Percentiles rank a stretch among this genome's conserved stretches.
These are phyloP conservation scores for Herminia tarsipennalis DNA, from an alignment of 2,888 invertebrate genomes.

Conservation along the genomic window DNA sequence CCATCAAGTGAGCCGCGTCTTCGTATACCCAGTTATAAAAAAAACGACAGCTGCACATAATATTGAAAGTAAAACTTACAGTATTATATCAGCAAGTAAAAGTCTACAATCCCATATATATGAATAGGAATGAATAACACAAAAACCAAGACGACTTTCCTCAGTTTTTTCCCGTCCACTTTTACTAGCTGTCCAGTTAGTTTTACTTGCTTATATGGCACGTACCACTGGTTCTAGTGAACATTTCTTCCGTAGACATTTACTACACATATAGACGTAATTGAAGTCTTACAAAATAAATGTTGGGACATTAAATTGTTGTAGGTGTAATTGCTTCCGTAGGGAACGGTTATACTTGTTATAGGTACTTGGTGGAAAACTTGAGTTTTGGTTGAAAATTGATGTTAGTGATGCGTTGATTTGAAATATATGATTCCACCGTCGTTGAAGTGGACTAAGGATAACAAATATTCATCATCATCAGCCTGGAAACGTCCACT, in stretches of 20 bases:
- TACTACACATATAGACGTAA: not conserved
- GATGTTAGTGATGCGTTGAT: too few relatives aligned
- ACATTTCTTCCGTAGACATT: conserved; percentile 10
- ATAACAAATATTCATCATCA: too few relatives aligned
- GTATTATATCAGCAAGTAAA: not conserved
- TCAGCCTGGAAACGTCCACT: too few relatives aligned
- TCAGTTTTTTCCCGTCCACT: conserved; percentile 49
- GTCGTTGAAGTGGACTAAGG: too few relatives aligned
- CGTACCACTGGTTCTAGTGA: conserved; percentile 10
- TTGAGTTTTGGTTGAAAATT: too few relatives aligned
- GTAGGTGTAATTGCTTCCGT: not conserved
- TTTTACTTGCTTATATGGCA: conserved; percentile 44
- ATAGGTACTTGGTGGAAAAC: too few relatives aligned
- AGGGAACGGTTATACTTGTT: too few relatives aligned
- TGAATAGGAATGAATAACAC: conserved; percentile 23
- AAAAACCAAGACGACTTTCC: conserved; percentile 49
- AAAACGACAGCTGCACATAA: too few relatives aligned
- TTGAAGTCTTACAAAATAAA: not conserved
- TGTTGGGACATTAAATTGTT: not conserved
- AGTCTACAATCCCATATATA: conserved; percentile 12
- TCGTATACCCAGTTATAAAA: too few relatives aligned
- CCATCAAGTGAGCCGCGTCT: too few relatives aligned
- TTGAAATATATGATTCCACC: too few relatives aligned
- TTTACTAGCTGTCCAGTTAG: conserved; percentile 43
- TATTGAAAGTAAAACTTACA: too few relatives aligned